Percentiles rank a stretch among this genome's conserved stretches.
Conservation (phyloP, 2,888 invertebrate species). For the Yponomeuta sedellus region DNA sequence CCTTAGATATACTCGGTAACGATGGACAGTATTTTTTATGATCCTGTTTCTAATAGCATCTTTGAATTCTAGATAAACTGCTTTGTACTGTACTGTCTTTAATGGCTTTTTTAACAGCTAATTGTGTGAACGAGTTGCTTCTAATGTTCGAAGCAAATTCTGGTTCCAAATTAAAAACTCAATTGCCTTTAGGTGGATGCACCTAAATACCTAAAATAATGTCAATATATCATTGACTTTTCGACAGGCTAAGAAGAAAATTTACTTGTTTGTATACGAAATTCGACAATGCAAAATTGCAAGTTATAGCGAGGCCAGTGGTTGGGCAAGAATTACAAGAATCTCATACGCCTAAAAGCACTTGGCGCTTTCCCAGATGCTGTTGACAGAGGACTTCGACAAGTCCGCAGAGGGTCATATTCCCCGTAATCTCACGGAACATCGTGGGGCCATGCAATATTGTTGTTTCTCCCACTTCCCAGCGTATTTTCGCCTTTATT, state of each 20-base stretch:
- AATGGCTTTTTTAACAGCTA: not conserved
- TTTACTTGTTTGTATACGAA: no score
- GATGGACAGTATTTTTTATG: not conserved
- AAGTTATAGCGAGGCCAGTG: not conserved
- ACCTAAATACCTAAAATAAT: no score
- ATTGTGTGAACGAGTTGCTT: not conserved
- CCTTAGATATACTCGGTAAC: not conserved
- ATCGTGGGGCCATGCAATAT: not conserved
- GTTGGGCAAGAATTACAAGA: not conserved
- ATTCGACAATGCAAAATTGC: not conserved
- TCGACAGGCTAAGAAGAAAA: no score
- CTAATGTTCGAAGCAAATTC: not conserved
- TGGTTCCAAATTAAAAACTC: not conserved
- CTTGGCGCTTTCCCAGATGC: not conserved
- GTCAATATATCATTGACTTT: no score
- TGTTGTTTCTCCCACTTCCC: not conserved
- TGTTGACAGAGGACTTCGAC: not conserved
- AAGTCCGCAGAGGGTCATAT: not conserved
- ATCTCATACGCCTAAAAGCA: not conserved
- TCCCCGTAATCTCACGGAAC: not conserved
- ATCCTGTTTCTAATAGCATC: not conserved
- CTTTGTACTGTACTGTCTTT: not conserved
- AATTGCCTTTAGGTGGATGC: not conserved
- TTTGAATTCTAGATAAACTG: constrained; percentile 1
- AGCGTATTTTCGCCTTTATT: not conserved